Conservation (phyloP, 2,113 vertebrate species). For the Butorides virescens region DNA sequence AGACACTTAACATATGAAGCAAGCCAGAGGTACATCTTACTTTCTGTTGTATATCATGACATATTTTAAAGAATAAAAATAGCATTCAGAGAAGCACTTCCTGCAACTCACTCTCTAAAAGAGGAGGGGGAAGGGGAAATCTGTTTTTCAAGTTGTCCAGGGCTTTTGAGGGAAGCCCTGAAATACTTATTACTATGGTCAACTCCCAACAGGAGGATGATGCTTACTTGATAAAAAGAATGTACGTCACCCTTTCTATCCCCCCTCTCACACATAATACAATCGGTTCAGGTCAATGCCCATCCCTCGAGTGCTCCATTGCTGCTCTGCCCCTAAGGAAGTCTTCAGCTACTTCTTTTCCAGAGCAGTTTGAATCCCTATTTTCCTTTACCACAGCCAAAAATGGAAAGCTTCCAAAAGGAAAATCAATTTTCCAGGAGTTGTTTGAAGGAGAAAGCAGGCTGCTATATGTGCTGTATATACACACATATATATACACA, state of each 20-base stretch:
- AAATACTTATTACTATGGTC: neutral
- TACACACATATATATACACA: neutral
- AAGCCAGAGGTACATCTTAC: neutral
- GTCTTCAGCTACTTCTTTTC: neutral
- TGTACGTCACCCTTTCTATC: neutral
- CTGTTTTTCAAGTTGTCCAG: neutral
- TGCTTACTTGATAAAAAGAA: neutral
- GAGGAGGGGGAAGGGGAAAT: neutral
- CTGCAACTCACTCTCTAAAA: neutral
- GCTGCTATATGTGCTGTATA: neutral
- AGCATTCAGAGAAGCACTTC: neutral
- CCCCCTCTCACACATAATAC: neutral
- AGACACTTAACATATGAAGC: neutral
- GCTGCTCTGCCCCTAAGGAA: neutral
- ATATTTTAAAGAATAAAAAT: neutral
- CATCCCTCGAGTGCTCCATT: neutral
- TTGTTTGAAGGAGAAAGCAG: neutral
- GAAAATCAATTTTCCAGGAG: neutral
- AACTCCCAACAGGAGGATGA: neutral
- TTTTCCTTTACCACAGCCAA: neutral
- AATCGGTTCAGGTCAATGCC: neutral
- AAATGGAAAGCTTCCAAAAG: neutral
- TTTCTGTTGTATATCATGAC: neutral
- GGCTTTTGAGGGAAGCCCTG: neutral
- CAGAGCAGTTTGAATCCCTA: neutral